Evolutionary conservation across 2,113 vertebrate species (phyloP).

Genomic region (human): DNA sequence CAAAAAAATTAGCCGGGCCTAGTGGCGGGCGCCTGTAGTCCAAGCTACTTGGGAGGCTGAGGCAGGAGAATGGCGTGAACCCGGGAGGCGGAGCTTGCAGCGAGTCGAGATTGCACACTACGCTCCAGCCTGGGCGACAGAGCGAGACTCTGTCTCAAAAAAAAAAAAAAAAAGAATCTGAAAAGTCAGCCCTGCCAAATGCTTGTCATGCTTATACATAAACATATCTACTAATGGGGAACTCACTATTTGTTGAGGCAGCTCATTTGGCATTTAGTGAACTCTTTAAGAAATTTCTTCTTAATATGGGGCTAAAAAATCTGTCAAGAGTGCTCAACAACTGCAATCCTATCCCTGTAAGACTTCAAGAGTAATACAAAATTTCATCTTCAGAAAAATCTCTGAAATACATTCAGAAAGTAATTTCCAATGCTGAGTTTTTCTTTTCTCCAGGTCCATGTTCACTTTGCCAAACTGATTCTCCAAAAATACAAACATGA

Average conservation of each 20-base stretch:
- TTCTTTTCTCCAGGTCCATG: not conserved
- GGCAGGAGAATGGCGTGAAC: too few species aligned
- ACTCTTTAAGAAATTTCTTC: not conserved
- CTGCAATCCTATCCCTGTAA: not conserved
- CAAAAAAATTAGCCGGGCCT: too few species aligned
- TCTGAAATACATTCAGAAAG: not conserved
- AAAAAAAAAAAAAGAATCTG: not conserved
- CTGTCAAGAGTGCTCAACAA: not conserved
- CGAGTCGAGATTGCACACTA: too few species aligned
- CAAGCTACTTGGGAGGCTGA: too few species aligned
- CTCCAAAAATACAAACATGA: not conserved
- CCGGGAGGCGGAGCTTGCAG: too few species aligned
- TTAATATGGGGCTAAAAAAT: not conserved
- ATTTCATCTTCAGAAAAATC: not conserved
- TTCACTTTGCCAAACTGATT: not conserved
- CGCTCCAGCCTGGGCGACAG: too few species aligned
- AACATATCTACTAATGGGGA: constrained; percentile 30
- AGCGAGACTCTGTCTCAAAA: too few species aligned
- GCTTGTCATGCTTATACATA: not conserved
- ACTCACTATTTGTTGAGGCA: not conserved
- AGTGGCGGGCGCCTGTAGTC: too few species aligned
- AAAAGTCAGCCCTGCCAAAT: constrained; percentile 6
- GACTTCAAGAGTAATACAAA: not conserved
- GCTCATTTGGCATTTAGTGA: constrained; percentile 2
- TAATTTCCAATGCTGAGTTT: not conserved